A percentile compares a stretch with the other conserved stretches of the same genome.
These are phyloP conservation scores for Drosophila pullipes DNA, from an alignment of 2,888 invertebrate species.

Conservation along the genomic window DNA sequence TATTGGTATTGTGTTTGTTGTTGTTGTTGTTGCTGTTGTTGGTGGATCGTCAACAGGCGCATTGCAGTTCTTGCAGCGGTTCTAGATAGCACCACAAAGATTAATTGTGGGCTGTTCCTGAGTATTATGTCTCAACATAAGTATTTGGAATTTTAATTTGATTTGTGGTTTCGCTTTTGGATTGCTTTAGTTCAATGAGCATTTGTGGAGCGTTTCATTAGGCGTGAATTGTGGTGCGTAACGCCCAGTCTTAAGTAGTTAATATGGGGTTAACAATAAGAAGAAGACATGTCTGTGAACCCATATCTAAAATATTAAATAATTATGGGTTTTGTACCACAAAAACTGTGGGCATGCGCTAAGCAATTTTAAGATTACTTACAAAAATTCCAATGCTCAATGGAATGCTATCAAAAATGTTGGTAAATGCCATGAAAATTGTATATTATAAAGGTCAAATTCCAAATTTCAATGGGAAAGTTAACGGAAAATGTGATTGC, in stretches of 20 bases:
- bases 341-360: not conserved
- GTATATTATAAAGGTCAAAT: not conserved
- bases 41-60: constrained; percentile 38
- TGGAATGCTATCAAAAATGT: not conserved
- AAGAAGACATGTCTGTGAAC: constrained; percentile 2
- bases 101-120: constrained; percentile 32
- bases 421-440: not conserved
- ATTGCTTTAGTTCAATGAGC: constrained; percentile 48
- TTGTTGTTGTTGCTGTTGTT: constrained; percentile 15
- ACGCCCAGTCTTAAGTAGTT: constrained; percentile 66
- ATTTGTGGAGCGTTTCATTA: constrained; percentile 64
- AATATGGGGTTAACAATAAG: constrained; percentile 54
- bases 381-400: constrained; percentile 1
- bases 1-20: constrained; percentile 11
- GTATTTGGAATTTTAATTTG: constrained; percentile 74
- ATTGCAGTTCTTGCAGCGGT: constrained; percentile 54
- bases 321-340: constrained; percentile 47
- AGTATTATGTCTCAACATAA: constrained; percentile 45
- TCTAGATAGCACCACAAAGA: constrained; percentile 54
- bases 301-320: constrained; percentile 37
- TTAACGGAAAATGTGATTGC: not conserved
- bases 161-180: constrained; percentile 67
- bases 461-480: not conserved
- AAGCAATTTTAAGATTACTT: constrained; percentile 1
- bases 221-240: constrained; percentile 64